Evolutionary conservation across 2,888 invertebrate genomes (phyloP).

Genomic region (Latrodectus elegans): DNA sequence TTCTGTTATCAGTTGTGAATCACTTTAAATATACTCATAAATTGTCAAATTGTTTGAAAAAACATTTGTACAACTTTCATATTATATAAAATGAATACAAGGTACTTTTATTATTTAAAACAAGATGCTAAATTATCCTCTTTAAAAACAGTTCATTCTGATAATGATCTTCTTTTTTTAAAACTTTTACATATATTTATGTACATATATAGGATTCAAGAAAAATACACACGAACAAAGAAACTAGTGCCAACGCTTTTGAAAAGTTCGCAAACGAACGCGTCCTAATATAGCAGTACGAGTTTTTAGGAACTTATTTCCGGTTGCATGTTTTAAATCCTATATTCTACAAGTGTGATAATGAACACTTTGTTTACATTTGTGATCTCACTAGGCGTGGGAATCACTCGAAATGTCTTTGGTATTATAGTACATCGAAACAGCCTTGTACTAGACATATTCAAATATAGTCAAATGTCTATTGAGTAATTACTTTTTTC

Average conservation of each 20-base stretch:
- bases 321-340: conserved; percentile 40
- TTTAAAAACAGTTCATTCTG: conserved; percentile 2
- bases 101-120: conserved; percentile 5
- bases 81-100: neutral
- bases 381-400: conserved; percentile 48
- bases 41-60: neutral
- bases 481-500: too few relatives aligned
- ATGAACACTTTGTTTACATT: conserved; percentile 64
- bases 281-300: conserved; percentile 45
- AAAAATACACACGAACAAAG: conserved; percentile 58
- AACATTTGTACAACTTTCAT: neutral
- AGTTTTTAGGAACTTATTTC: conserved; percentile 48
- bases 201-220: conserved; percentile 64
- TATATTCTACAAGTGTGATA: conserved; percentile 57
- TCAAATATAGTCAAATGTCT: too few relatives aligned
- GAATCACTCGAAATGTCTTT: conserved; percentile 28
- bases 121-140: conserved; percentile 20
- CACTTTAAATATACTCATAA: neutral
- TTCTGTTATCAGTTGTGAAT: conserved; percentile 56
- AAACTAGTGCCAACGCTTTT: conserved; percentile 60
- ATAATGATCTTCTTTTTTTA: conserved; percentile 53
- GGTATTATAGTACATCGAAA: conserved; percentile 23
- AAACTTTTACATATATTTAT: conserved; percentile 59
- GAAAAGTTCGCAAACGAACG: conserved; percentile 55
- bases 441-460: conserved; percentile 42